phyloP scores from a whole-genome alignment of 2,888 invertebrate species.

The Vesta saturnalis region DNA sequence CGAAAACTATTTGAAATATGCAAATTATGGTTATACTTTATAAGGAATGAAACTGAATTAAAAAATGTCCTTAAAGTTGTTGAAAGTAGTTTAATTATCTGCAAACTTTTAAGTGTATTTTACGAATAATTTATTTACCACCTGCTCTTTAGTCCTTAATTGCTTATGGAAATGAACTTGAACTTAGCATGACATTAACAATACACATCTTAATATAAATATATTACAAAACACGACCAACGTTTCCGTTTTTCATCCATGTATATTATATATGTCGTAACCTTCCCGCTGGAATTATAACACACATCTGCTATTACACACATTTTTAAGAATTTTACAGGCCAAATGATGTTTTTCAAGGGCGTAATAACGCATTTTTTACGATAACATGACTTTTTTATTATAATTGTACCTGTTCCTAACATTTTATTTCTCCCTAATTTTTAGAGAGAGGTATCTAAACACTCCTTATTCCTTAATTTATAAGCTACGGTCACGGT shows the following conservation, averaged over 20 bases:
- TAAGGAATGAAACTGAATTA: neutral
- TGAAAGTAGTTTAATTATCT: neutral
- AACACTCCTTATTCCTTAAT: slow-evolving; percentile 25
- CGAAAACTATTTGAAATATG: too few relatives aligned
- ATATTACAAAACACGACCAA: slow-evolving; percentile 2
- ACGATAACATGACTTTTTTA: neutral
- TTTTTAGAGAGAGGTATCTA: neutral
- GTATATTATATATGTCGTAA: neutral
- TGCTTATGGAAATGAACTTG: slow-evolving; percentile 28
- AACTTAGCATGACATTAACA: slow-evolving; percentile 16
- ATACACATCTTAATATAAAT: neutral
- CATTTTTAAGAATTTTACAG: neutral
- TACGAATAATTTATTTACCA: slow-evolving; percentile 8
- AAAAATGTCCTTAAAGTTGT: neutral
- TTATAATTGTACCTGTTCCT: neutral
- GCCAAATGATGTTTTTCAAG: neutral
- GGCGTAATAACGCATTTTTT: neutral
- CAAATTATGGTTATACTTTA: neutral
- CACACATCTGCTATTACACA: neutral
- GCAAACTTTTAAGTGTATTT: neutral
- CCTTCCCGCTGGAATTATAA: neutral
- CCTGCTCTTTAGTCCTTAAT: slow-evolving; percentile 20
- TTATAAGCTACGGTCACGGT: slow-evolving; percentile 25
- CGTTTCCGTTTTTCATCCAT: slow-evolving; percentile 1
- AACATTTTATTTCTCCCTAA: too few relatives aligned